Evolutionary conservation across 2,888 invertebrate species (phyloP), one percentile per base, ranked within the genome.

Genomic region (Drosophila conformis): DNA sequence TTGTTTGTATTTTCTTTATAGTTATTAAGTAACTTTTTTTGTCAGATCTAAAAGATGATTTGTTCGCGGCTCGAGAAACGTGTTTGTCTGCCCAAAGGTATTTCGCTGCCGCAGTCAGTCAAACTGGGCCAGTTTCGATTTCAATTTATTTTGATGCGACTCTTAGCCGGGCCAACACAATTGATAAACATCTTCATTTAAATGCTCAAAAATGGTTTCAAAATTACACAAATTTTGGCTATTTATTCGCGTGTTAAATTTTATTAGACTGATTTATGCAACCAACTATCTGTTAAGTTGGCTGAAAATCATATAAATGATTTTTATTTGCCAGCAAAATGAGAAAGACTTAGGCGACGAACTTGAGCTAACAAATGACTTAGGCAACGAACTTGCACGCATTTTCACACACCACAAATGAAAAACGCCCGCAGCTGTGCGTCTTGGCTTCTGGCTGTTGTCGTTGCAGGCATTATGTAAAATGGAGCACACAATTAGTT

Each of bases 401-500:
- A 46, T 13, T 60, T 65, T 60, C 54, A 59, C 65, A 29, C 27
- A 31, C 15, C 25, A 15, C 25, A 25, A 46, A 46, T 8, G 25
- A 11, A 31, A 65, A 53, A 56, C 40, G 51, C 80, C 68, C 69
- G 63, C 71, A 78, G 65, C 59, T 1, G 11, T 46, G 15, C 21
- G 21, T 25, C 13, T 54, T 31, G 48, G 38, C 15, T 52, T 65
- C 52, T 42, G 49, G 33, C 35, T 4, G 31, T 36, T 60, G 63
- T 40, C 27, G 42, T 57, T 63, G 38, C 46, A 49, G 77, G 80
- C 87, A 91, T 92, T 92, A 92, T 92, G 91, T 89, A 92, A 91
- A 92, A 88, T 84, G 82, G 89, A 84, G 80, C 88, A 83, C 81
- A 73, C 84, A 92, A 92, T 92, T 91, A 91, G 89, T 92, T 92